phyloP scores from a whole-genome alignment of 2,113 vertebrate species.

The Bungarus multicinctus region DNA sequence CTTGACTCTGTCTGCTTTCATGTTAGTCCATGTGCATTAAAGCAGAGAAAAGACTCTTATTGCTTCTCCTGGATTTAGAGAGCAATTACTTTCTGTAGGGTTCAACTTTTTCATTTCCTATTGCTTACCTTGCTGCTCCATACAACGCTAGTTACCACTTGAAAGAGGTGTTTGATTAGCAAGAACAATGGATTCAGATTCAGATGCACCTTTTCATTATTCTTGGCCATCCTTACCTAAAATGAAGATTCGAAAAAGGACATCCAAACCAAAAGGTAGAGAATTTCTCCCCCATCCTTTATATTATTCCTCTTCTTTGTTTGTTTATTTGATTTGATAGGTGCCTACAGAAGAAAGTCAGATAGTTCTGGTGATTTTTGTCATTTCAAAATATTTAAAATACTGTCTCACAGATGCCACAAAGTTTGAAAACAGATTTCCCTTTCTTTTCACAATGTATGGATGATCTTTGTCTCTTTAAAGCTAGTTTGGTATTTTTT shows the following conservation, averaged over 20 bases:
- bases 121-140: constrained; percentile 64
- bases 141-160: constrained; percentile 47
- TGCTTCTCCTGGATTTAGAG: constrained; percentile 66
- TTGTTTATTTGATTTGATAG: constrained; percentile 27
- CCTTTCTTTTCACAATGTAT: background rate
- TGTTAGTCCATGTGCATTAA: constrained; percentile 75
- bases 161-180: constrained; percentile 47
- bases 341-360: constrained; percentile 17
- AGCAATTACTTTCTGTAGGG: constrained; percentile 71
- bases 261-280: constrained; percentile 86
- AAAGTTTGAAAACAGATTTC: background rate
- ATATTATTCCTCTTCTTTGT: constrained; percentile 18
- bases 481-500: background rate
- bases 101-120: constrained; percentile 71
- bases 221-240: constrained; percentile 98
- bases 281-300: constrained; percentile 35
- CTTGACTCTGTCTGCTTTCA: constrained; percentile 64
- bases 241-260: constrained; percentile 90
- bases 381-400: background rate
- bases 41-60: constrained; percentile 72
- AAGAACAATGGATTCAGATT: constrained; percentile 91
- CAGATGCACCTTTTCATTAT: constrained; percentile 98
- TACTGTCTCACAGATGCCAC: background rate
- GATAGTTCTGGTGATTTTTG: constrained; percentile 2
- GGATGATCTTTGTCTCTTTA: background rate